Conservation (phyloP, 2,888 invertebrate species). For the Coleophora flavipennella region DNA sequence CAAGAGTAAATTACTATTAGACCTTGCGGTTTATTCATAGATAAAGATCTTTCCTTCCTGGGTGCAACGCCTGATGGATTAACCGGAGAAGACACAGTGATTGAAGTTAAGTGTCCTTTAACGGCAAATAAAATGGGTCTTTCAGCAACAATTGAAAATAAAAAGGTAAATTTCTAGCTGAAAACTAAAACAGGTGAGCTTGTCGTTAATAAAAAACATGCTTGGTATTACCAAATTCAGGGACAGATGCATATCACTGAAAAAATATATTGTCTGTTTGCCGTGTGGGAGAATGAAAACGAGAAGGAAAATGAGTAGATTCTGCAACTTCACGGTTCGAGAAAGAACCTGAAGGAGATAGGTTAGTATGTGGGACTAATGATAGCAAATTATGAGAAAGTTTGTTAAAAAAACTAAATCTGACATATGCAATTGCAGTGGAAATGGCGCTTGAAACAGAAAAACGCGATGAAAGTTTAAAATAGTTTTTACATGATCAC, state of each 20-base stretch:
- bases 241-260: no score
- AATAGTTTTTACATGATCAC: neutral
- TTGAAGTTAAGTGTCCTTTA: constrained; percentile 16
- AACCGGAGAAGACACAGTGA: constrained; percentile 8
- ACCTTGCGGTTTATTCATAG: constrained; percentile 13
- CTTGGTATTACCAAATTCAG: constrained; percentile 7
- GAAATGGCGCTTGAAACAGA: neutral
- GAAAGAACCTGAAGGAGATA: constrained; percentile 2
- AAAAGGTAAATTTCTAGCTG: constrained; percentile 1
- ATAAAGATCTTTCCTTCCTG: constrained; percentile 6
- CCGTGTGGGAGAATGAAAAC: no score
- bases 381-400: neutral
- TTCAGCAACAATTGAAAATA: neutral
- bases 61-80: constrained; percentile 12
- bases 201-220: constrained; percentile 7
- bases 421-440: no score
- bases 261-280: no score
- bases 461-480: neutral
- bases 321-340: constrained; percentile 2
- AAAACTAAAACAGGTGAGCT: constrained; percentile 1
- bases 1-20: constrained; percentile 8
- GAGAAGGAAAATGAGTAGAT: neutral
- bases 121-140: constrained; percentile 4
- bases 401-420: neutral
- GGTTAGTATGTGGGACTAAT: constrained; percentile 1